Percentiles rank a stretch among this genome's conserved stretches.
phyloP scores from a whole-genome alignment of 2,888 invertebrate genomes.

The Diarsia dahlii region DNA sequence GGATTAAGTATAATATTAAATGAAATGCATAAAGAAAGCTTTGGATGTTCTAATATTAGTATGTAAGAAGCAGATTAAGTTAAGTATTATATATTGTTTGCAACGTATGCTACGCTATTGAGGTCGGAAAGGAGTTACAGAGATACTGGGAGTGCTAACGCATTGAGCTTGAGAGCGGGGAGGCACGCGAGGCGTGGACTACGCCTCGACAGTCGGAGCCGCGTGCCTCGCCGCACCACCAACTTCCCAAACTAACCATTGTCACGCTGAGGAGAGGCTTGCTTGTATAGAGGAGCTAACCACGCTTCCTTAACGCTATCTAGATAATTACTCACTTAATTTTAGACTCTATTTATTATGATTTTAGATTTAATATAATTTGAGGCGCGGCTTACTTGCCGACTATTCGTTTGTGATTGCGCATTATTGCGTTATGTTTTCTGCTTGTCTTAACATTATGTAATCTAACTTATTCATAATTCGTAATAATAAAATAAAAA shows the following conservation, averaged over 20 bases:
- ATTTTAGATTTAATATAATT: constrained; percentile 55
- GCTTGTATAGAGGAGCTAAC: constrained; percentile 57
- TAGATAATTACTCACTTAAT: constrained; percentile 58
- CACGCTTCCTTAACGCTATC: constrained; percentile 63
- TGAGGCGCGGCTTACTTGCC: constrained; percentile 29
- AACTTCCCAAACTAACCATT: constrained; percentile 26
- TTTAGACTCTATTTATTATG: constrained; percentile 52
- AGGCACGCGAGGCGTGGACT: constrained; percentile 24
- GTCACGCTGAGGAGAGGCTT: constrained; percentile 38
- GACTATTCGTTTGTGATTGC: constrained; percentile 53
- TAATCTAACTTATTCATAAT: constrained; percentile 55
- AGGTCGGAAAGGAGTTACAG: constrained; percentile 13
- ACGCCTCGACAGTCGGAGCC: background rate
- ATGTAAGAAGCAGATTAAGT: constrained; percentile 60
- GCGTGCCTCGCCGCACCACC: constrained; percentile 31
- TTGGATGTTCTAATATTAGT: constrained; percentile 68
- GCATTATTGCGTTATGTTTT: constrained; percentile 51
- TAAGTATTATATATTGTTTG: constrained; percentile 60
- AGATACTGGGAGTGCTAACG: constrained; percentile 44
- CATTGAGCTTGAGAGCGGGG: constrained; percentile 41
- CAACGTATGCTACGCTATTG: constrained; percentile 47
- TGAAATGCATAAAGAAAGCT: constrained; percentile 66
- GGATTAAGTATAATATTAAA: constrained; percentile 49
- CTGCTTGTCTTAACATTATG: constrained; percentile 52
- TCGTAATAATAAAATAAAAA: constrained; percentile 37